Base-by-base conservation (phyloP, 2,113 vertebrate genomes). In the Pygoscelis antarcticus region DNA sequence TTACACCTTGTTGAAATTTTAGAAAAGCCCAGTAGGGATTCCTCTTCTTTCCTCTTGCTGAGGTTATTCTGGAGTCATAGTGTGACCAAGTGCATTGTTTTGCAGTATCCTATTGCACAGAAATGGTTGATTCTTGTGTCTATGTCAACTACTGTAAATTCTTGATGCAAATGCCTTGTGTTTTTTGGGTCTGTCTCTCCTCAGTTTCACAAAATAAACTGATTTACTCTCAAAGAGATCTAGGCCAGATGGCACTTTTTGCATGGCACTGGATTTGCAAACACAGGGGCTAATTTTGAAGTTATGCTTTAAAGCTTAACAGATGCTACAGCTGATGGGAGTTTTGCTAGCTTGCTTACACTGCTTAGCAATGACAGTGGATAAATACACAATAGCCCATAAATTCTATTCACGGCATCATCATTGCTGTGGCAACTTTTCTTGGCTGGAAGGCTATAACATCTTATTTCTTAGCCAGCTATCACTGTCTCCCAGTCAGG, bases 221-320 rank as follows among this genome's bases (percentile, higher is more conserved):
- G 38, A 36, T 68, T 81, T 90, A 40, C 89, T 92, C 88, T 47
- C 77, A 87, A 16, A 68, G 6, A 92, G 85, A 83, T 57, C 60
- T 36, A 75, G 76, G 76, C 90, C 86, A 96, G 83, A 97, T 95
- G 94, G 89, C 69, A 78, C 55, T 82, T 92, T 60, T 19, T 97
- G 60, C 79, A 88, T 62, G 68, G 85, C 75, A 42, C 34, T 88
- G 58, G 87, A 93, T 94, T 96, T 96, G 82, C 85, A 97, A 96
- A 95, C 80, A 78, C n/a, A 17, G 54, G 38, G 32, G 84, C 77
- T 95, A 78, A 95, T 91, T 95, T 47, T 93, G 89, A 93, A 96
- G 69, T 72, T 83, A 4, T 87, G n/a, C 49, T 95, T 91, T 91
- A 85, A 76, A 95, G 46, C 86, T 93, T 65, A 91, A 23, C 92